These are phyloP conservation scores for Marasmarcha lunaedactyla DNA, from an alignment of 2,888 invertebrate species.

Conservation along the genomic window DNA sequence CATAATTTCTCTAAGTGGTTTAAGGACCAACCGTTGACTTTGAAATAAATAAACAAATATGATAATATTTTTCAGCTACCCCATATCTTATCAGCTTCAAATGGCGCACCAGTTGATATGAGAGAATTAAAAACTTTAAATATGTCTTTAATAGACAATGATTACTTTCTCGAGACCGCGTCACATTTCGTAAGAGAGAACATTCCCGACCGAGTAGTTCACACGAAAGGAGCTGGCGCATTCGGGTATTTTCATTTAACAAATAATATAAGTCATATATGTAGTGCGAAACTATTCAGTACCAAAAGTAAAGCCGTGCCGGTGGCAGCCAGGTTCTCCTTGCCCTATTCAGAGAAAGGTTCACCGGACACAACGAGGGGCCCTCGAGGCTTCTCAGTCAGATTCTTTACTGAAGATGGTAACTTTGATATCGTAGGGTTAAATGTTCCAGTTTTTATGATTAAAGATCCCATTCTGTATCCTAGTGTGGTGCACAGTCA, in stretches of 20 bases:
- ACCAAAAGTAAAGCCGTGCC: conserved; percentile 71
- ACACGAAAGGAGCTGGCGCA: conserved; percentile 89
- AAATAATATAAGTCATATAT: conserved; percentile 2
- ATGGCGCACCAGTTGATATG: conserved; percentile 80
- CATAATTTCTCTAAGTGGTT: too few relatives aligned
- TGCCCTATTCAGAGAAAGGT: conserved; percentile 72
- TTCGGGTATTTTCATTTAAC: conserved; percentile 8
- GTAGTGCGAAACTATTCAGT: conserved; percentile 70
- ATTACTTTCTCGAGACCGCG: conserved; percentile 77
- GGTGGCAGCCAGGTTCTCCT: conserved; percentile 68
- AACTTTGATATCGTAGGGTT: conserved; percentile 39
- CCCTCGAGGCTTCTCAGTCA: conserved; percentile 49
- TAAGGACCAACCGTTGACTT: too few relatives aligned
- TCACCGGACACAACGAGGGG: conserved; percentile 60
- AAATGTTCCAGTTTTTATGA: conserved; percentile 69
- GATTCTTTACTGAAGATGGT: conserved; percentile 31
- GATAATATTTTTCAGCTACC: too few relatives aligned
- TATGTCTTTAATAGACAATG: conserved; percentile 81
- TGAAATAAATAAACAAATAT: too few relatives aligned
- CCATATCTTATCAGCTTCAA: conserved; percentile 22
- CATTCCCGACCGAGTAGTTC: conserved; percentile 90
- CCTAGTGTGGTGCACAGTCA: conserved; percentile 63
- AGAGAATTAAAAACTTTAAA: conserved; percentile 83
- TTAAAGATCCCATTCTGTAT: conserved; percentile 65
- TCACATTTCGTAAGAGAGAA: conserved; percentile 86